Evolutionary conservation across 1,140 invertebrate genomes (phyloP).

Genomic region (Drosophila varians): DNA sequence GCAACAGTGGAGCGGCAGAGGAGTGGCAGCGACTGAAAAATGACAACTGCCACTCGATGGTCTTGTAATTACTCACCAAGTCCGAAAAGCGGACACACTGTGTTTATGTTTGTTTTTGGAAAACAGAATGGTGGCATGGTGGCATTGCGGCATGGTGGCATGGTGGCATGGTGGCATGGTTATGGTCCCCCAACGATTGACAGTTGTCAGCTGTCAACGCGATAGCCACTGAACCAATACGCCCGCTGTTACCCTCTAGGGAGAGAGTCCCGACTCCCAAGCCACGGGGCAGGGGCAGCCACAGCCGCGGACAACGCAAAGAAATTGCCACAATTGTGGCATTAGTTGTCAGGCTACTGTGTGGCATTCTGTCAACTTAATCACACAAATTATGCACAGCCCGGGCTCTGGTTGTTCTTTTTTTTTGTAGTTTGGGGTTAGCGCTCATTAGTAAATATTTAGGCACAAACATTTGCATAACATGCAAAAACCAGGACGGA

Average conservation of each 20-base stretch:
- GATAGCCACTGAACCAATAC: slow-evolving; percentile 31
- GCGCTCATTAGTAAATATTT: slow-evolving; percentile 75
- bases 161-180: background rate
- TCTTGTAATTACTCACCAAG: slow-evolving; percentile 66
- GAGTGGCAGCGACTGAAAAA: slow-evolving; percentile 60
- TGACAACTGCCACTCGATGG: slow-evolving; percentile 65
- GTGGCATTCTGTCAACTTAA: slow-evolving; percentile 59
- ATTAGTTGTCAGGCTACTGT: slow-evolving; percentile 53
- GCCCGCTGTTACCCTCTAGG: slow-evolving; percentile 30
- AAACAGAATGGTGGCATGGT: background rate
- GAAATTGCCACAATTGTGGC: slow-evolving; percentile 65
- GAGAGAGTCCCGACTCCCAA: too few relatives aligned
- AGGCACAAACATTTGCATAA: slow-evolving; percentile 67
- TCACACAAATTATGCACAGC: slow-evolving; percentile 59
- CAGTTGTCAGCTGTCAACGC: slow-evolving; percentile 38
- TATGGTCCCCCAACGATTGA: slow-evolving; percentile 9
- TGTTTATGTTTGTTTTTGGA: slow-evolving; percentile 58
- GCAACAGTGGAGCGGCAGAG: too few relatives aligned
- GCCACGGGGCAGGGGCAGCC: background rate
- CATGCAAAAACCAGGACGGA: slow-evolving; percentile 60
- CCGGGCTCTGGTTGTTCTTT: slow-evolving; percentile 13
- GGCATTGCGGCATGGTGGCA: background rate
- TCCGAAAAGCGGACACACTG: slow-evolving; percentile 2
- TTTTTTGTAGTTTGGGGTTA: slow-evolving; percentile 67
- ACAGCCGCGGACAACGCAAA: slow-evolving; percentile 48